Conservation (phyloP, 2,888 invertebrate genomes). For the Lithophane ornitopus region DNA sequence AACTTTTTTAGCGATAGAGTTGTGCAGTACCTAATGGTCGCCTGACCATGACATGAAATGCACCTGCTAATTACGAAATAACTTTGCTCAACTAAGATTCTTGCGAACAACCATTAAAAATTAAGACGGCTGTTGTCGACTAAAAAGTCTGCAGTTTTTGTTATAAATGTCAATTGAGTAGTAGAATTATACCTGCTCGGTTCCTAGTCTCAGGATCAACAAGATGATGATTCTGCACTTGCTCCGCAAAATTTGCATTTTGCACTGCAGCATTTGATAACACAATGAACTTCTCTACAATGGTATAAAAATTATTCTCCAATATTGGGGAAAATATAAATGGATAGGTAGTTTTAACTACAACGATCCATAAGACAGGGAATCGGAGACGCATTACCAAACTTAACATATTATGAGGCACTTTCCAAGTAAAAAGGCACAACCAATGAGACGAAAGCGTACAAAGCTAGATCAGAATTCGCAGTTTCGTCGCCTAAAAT, state of each 20-base stretch:
- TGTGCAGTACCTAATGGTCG: constrained; percentile 24
- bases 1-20: constrained; percentile 49
- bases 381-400: background rate
- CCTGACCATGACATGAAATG: constrained; percentile 64
- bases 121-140: constrained; percentile 26
- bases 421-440: background rate
- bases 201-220: no score
- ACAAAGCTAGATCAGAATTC: constrained; percentile 22
- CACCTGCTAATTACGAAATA: constrained; percentile 57
- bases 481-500: constrained; percentile 42
- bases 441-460: constrained; percentile 32
- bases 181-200: background rate
- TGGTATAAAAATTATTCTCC: no score
- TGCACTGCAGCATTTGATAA: background rate
- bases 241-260: background rate
- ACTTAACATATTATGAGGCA: background rate
- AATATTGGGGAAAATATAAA: background rate
- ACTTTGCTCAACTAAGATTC: constrained; percentile 45
- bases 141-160: constrained; percentile 11
- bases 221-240: background rate
- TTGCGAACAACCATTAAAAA: constrained; percentile 39
- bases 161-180: background rate
- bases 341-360: background rate
- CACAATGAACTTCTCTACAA: background rate
- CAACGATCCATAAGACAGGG: background rate